Evolutionary conservation across 1,140 invertebrate genomes (phyloP).

Genomic region (Lepidostoma basale): DNA sequence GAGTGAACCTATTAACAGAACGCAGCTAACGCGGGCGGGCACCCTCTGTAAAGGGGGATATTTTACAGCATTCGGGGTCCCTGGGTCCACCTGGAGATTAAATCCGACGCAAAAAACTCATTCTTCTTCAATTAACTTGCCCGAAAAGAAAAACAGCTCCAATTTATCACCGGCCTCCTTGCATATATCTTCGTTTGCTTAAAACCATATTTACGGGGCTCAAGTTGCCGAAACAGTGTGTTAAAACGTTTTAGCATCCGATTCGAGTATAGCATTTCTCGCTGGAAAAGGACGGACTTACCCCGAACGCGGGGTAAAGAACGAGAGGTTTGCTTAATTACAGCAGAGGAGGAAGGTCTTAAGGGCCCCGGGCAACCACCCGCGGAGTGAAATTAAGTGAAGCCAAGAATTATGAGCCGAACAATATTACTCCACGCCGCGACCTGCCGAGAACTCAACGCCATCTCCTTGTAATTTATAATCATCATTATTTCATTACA

Average conservation of each 20-base stretch:
- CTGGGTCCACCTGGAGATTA: conserved; percentile 36
- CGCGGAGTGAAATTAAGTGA: conserved; percentile 45
- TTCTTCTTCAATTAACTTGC: conserved; percentile 45
- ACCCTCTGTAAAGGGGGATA: background rate
- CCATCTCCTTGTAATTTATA: conserved; percentile 45
- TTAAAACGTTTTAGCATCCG: conserved; percentile 35
- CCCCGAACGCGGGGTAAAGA: background rate
- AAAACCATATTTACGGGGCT: conserved; percentile 40
- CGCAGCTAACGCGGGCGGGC: background rate
- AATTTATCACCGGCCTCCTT: conserved; percentile 44
- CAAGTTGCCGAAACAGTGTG: conserved; percentile 40
- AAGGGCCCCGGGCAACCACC: conserved; percentile 33
- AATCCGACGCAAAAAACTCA: conserved; percentile 43
- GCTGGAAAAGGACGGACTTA: conserved; percentile 21
- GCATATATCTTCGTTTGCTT: conserved; percentile 46
- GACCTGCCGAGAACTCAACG: conserved; percentile 36
- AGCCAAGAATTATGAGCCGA: conserved; percentile 47
- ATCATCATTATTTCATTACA: conserved; percentile 47
- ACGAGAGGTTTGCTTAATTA: conserved; percentile 37
- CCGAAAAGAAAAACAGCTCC: conserved; percentile 45
- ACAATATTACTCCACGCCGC: conserved; percentile 46
- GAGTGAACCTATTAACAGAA: conserved; percentile 22
- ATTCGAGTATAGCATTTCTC: conserved; percentile 40
- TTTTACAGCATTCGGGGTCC: background rate
- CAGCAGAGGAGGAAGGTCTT: conserved; percentile 32